Percentiles rank a stretch among this genome's conserved stretches.
Evolutionary conservation across 2,888 invertebrate genomes (phyloP).

Genomic region (Papilio protenor): DNA sequence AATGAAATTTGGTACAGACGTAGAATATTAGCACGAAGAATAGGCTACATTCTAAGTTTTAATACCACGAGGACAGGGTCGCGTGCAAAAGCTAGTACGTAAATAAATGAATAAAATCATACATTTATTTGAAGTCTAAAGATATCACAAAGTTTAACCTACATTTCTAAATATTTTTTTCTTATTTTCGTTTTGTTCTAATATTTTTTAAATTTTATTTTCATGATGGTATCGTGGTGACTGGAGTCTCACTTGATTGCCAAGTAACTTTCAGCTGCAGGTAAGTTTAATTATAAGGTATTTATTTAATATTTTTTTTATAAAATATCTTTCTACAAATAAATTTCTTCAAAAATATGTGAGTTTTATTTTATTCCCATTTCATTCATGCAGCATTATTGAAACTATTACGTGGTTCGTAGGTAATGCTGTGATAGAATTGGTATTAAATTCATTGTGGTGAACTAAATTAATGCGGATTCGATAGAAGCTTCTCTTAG

Average conservation of each 20-base stretch:
- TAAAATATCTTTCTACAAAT: conserved; percentile 23
- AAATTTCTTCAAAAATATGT: neutral
- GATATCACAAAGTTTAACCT: neutral
- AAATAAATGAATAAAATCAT: too few relatives aligned
- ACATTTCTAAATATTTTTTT: neutral
- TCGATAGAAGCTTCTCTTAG: neutral
- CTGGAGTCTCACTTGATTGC: conserved; percentile 56
- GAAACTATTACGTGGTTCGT: neutral
- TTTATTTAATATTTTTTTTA: conserved; percentile 33
- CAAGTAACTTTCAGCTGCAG: conserved; percentile 60
- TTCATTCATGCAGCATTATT: neutral
- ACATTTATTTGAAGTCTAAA: neutral
- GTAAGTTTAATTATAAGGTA: conserved; percentile 60
- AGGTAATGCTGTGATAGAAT: neutral
- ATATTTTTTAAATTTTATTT: conserved; percentile 72
- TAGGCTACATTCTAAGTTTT: too few relatives aligned
- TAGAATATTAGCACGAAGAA: too few relatives aligned
- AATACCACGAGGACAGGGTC: too few relatives aligned
- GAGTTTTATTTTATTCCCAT: neutral
- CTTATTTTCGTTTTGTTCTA: conserved; percentile 50
- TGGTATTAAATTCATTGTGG: neutral
- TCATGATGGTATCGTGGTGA: conserved; percentile 57
- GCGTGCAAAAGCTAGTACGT: too few relatives aligned
- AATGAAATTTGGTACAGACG: too few relatives aligned
- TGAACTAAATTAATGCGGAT: neutral